Evolutionary conservation across 2,888 invertebrate genomes (phyloP).

Genomic region (Tenthredo livida): DNA sequence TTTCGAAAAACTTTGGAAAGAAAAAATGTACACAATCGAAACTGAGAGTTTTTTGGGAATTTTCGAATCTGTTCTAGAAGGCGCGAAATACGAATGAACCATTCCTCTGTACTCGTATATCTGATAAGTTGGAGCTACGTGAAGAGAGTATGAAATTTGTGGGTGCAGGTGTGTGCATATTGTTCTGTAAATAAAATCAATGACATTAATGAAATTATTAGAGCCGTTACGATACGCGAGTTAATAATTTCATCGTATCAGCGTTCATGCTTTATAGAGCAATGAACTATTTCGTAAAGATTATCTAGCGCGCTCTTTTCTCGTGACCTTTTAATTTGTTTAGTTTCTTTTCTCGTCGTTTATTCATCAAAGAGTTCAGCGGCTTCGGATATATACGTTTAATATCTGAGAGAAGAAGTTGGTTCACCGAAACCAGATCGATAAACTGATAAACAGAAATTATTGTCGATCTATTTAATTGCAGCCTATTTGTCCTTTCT

Average conservation of each 20-base stretch:
- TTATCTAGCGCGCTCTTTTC: constrained; percentile 20
- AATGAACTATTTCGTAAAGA: constrained; percentile 49
- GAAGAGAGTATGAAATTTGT: not conserved
- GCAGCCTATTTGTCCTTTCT: not conserved
- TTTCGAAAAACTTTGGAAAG: not conserved
- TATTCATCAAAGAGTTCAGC: not conserved
- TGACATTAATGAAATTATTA: not conserved
- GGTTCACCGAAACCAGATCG: not conserved
- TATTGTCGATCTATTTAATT: not conserved
- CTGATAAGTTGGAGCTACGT: not conserved
- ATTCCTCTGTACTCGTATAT: not conserved
- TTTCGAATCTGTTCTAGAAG: not conserved
- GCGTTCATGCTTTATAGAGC: not conserved
- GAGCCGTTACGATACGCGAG: not conserved
- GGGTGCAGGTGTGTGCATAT: not conserved
- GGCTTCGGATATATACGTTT: not conserved
- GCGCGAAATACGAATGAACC: not conserved
- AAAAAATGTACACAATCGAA: not conserved
- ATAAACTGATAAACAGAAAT: not conserved
- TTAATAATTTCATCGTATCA: not conserved
- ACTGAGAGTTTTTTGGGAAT: not conserved
- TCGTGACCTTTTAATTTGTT: not conserved
- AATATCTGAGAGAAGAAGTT: not conserved
- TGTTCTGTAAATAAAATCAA: not conserved
- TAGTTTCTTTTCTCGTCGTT: not conserved